Conservation (phyloP, 2,113 vertebrate species). For the Rhabdomys dilectus region DNA sequence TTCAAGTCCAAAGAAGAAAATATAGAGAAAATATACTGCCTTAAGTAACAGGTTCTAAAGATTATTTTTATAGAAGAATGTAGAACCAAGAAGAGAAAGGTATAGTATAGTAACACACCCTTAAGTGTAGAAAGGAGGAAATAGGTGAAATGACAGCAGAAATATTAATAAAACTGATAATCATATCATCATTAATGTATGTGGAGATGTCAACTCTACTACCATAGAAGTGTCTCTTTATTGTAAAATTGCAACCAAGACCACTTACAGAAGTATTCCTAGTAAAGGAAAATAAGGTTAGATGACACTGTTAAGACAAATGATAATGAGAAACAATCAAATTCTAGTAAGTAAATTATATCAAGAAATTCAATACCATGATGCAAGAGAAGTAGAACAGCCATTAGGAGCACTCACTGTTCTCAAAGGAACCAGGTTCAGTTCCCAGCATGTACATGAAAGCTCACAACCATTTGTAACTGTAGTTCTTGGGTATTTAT, state of each 20-base stretch:
- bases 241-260: not conserved
- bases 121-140: not conserved
- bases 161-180: slow-evolving; percentile 25
- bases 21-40: not conserved
- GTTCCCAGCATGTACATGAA: not conserved
- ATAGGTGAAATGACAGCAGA: not conserved
- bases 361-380: not conserved
- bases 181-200: not conserved
- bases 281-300: not conserved
- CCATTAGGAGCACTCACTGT: not conserved
- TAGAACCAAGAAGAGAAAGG: not conserved
- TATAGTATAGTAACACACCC: not conserved
- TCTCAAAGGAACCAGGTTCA: not conserved
- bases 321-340: not conserved
- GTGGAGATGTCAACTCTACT: not conserved
- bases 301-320: not conserved
- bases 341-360: not conserved
- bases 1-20: not conserved
- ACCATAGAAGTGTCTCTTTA: not conserved
- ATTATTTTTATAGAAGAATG: not conserved
- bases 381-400: not conserved
- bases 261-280: not conserved
- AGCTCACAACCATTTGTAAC: not conserved
- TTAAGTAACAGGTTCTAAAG: not conserved
- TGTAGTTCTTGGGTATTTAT: not conserved